Evolutionary conservation across 2,888 invertebrate species (phyloP).

Genomic region (Sepiola atlantica): DNA sequence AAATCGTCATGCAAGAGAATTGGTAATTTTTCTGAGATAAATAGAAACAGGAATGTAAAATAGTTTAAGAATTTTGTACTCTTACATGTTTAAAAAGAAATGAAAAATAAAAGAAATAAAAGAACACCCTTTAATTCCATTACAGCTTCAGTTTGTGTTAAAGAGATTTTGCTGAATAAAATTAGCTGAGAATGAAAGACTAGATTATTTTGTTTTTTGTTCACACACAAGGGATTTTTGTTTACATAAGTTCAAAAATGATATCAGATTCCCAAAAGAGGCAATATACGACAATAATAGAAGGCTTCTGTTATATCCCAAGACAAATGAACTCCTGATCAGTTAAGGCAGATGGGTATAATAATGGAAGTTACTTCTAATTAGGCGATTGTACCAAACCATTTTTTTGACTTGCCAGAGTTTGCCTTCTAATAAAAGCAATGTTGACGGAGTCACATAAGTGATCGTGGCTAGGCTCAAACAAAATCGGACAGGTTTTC

Average conservation of each 20-base stretch:
- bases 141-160: background rate
- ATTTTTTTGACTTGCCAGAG: background rate
- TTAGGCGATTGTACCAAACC: background rate
- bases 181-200: background rate
- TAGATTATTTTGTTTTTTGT: background rate
- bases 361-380: background rate
- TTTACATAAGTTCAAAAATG: background rate
- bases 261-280: background rate
- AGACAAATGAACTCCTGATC: background rate
- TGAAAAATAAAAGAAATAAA: no score
- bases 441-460: background rate
- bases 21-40: background rate
- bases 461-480: background rate
- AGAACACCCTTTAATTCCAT: background rate
- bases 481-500: background rate
- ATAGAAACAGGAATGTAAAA: background rate
- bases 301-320: background rate
- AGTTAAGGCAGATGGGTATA: slow-evolving; percentile 8
- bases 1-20: background rate
- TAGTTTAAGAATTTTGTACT: background rate
- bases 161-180: background rate
- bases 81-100: background rate
- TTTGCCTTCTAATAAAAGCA: background rate
- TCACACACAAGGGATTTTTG: background rate
- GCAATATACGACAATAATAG: background rate